phyloP scores from a whole-genome alignment of 2,113 vertebrate species.

The Sander vitreus region DNA sequence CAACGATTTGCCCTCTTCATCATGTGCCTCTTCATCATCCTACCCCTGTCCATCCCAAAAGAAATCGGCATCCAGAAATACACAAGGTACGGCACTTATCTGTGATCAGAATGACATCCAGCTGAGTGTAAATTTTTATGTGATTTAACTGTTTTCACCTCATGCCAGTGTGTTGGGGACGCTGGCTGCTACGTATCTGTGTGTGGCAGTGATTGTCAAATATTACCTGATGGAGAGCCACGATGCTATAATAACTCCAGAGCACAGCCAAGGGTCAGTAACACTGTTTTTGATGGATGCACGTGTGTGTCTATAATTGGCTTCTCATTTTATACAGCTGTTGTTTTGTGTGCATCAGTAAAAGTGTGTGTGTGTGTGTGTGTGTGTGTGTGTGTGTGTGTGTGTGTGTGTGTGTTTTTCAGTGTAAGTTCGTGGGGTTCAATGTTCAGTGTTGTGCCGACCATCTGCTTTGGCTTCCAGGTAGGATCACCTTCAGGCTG shows the following conservation, averaged over 20 bases:
- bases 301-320: not conserved
- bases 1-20: constrained; percentile 82
- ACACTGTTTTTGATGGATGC: not conserved
- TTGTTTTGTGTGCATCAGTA: not conserved
- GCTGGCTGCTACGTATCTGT: constrained; percentile 89
- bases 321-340: not conserved
- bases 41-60: constrained; percentile 85
- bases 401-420: constrained; percentile 28
- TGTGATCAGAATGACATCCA: not conserved
- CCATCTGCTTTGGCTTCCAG: constrained; percentile 98
- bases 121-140: not conserved
- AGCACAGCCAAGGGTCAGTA: constrained; percentile 82
- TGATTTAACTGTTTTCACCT: constrained; percentile 19
- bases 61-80: constrained; percentile 88
- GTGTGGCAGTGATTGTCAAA: constrained; percentile 86
- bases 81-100: constrained; percentile 76
- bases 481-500: constrained; percentile 72
- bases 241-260: constrained; percentile 41
- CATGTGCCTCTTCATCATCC: constrained; percentile 83
- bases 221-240: constrained; percentile 85
- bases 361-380: constrained; percentile 10
- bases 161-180: constrained; percentile 89
- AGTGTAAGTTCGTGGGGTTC: constrained; percentile 90
- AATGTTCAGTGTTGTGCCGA: constrained; percentile 91
- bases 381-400: constrained; percentile 13